Base-by-base conservation (phyloP, 2,888 invertebrate species). In the Caenorhabditis doughertyi region DNA sequence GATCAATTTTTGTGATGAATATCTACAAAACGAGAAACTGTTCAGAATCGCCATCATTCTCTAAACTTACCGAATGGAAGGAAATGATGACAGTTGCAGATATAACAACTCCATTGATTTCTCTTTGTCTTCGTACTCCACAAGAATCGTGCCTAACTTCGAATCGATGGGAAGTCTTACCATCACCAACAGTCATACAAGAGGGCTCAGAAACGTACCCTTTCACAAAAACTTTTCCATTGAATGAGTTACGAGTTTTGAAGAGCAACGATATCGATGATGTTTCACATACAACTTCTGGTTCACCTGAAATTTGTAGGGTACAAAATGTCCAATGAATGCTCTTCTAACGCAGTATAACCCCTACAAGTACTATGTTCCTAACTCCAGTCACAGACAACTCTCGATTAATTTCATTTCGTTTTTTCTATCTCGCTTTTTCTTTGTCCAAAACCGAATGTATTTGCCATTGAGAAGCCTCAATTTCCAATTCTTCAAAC, bases 171-270 rank as follows among this genome's bases (percentile, higher is more conserved):
- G 76, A 56, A 11, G 65, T 84, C 11, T 79, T 80, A 25, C 79
- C 73, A 53, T 88, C 85, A 3, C 88, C 89, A 39, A 85, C 81
- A 25, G 77, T 60, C 39, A 87, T 79, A 65, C 88, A 88, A 0
- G 67, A 55, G 3, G 72, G 71, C 25, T 87, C 87, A 2, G 81
- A 53, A 5, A 85, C 87, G 65, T 82, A 86, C 29, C 88, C 88
- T 81, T 91, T 92, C 29, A 92, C 90, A 74, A 91, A 92, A 2
- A 92, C 85, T 44, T 89, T 87, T 21, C 92, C 92, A 27, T 74
- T 76, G 76, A 92, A 92, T 9, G 89, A 83, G 44, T 88, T 86
- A 27, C 84, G 83, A 0, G 92, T 90, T 35, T 84, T 82, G 84
- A 91, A 88, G 35, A 85, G 84, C 3, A 92, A 72, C 0, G 89